A percentile compares a stretch with the other conserved stretches of the same genome.
Evolutionary conservation across 2,888 invertebrate species (phyloP).

Genomic region (Neoascia interrupta): DNA sequence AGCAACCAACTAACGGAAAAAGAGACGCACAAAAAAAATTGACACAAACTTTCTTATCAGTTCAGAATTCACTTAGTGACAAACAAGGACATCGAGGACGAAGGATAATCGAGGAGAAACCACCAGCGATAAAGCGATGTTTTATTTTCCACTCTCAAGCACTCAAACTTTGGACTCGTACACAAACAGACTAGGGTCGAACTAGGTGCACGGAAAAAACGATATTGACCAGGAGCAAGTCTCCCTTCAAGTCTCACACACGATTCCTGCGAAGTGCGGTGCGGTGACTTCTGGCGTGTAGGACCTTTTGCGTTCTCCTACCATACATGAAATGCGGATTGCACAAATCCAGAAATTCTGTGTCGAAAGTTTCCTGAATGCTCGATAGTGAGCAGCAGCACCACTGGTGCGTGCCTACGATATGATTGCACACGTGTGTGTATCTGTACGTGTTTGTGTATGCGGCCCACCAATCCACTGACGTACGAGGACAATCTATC

Average conservation of each 20-base stretch:
- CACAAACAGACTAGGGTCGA: slow-evolving; percentile 57
- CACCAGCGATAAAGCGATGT: slow-evolving; percentile 39
- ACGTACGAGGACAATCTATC: slow-evolving; percentile 69
- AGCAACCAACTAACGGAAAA: neutral
- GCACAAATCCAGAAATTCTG: slow-evolving; percentile 67
- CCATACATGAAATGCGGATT: slow-evolving; percentile 69
- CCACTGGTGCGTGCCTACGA: slow-evolving; percentile 66
- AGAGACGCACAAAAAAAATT: slow-evolving; percentile 9
- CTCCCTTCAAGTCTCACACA: slow-evolving; percentile 46
- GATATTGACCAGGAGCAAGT: slow-evolving; percentile 44
- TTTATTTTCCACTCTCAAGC: slow-evolving; percentile 40
- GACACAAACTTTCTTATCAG: slow-evolving; percentile 57
- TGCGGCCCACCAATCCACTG: slow-evolving; percentile 68
- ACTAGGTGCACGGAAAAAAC: slow-evolving; percentile 40
- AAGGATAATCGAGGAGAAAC: slow-evolving; percentile 47
- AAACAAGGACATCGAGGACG: slow-evolving; percentile 40
- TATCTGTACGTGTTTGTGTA: slow-evolving; percentile 45
- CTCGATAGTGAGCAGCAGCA: slow-evolving; percentile 59
- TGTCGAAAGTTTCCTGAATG: slow-evolving; percentile 69
- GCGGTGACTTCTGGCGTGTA: slow-evolving; percentile 65
- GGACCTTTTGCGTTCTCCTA: slow-evolving; percentile 69
- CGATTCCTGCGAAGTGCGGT: slow-evolving; percentile 63
- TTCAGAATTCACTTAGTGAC: slow-evolving; percentile 41
- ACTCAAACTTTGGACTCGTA: slow-evolving; percentile 57
- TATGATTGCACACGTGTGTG: slow-evolving; percentile 35